Evolutionary conservation across 2,888 invertebrate species (phyloP).

Genomic region (Lepidochrysops patricia): DNA sequence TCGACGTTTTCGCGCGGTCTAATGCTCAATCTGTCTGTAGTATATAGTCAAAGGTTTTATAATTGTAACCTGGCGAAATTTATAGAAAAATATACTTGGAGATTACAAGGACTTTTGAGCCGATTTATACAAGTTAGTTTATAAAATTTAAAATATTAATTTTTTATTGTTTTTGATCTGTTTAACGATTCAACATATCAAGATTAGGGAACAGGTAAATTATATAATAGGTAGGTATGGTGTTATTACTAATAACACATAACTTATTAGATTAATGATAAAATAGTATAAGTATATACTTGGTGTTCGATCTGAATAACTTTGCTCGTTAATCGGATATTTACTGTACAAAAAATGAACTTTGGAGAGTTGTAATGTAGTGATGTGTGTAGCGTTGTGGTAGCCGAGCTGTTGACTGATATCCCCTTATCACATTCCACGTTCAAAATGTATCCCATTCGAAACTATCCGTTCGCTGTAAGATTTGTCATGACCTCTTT

Average conservation of each 20-base stretch:
- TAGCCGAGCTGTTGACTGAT: neutral
- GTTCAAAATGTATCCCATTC: slow-evolving; percentile 5
- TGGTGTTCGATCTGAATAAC: neutral
- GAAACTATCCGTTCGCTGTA: slow-evolving; percentile 7
- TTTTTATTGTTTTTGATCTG: too few species aligned
- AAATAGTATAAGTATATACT: too few species aligned
- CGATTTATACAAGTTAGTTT: neutral
- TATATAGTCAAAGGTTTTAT: too few species aligned
- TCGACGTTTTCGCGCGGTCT: too few species aligned
- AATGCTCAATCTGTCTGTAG: too few species aligned
- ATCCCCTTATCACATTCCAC: neutral
- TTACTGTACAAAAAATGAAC: too few species aligned
- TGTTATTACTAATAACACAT: too few species aligned
- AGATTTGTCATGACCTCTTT: slow-evolving; percentile 18
- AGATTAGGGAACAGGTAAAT: too few species aligned
- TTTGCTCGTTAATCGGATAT: neutral
- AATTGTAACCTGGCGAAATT: neutral
- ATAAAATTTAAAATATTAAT: too few species aligned
- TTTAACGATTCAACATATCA: too few species aligned
- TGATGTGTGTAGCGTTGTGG: neutral
- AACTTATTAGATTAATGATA: too few species aligned
- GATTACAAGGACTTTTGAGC: neutral
- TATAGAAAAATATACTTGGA: neutral
- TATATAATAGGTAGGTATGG: too few species aligned
- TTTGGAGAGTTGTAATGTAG: neutral